Percentiles rank a stretch among this genome's conserved stretches.
Conservation (phyloP, 2,797 vertebrate genomes). For the Sitta carolinensis region DNA sequence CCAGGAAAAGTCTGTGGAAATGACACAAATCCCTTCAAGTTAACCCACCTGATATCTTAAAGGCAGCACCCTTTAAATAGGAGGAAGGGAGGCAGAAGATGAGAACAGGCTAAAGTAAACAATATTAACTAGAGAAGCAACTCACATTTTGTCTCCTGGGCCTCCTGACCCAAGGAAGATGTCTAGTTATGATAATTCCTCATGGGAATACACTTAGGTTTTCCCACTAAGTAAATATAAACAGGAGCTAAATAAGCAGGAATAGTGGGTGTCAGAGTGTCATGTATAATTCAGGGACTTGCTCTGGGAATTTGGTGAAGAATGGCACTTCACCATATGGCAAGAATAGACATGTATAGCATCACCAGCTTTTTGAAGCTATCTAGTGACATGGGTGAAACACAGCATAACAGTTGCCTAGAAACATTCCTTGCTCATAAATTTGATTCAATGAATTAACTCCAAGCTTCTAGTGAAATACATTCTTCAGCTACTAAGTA, state of each 20-base stretch:
- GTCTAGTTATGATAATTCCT: not conserved
- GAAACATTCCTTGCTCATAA: conserved; percentile 37
- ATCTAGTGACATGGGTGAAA: conserved; percentile 34
- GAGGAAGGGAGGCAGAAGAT: not conserved
- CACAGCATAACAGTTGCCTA: conserved; percentile 39
- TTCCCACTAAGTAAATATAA: not conserved
- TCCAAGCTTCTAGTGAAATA: conserved; percentile 11
- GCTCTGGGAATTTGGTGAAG: not conserved
- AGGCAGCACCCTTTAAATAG: not conserved
- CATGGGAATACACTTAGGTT: not conserved
- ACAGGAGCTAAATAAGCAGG: not conserved
- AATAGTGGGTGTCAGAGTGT: not conserved
- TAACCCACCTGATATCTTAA: not conserved
- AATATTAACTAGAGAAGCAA: not conserved
- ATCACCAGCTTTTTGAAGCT: conserved; percentile 19
- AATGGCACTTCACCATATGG: conserved; percentile 27
- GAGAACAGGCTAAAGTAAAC: not conserved
- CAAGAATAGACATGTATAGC: conserved; percentile 16
- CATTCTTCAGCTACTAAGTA: not conserved
- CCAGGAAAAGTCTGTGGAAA: not conserved
- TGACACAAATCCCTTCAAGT: not conserved
- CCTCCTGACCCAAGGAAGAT: not conserved
- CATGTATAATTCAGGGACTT: not conserved
- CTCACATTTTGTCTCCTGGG: not conserved
- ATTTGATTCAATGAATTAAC: not conserved